Evolutionary conservation across 2,113 vertebrate genomes (phyloP).

Genomic region (Gallinago undulata): DNA sequence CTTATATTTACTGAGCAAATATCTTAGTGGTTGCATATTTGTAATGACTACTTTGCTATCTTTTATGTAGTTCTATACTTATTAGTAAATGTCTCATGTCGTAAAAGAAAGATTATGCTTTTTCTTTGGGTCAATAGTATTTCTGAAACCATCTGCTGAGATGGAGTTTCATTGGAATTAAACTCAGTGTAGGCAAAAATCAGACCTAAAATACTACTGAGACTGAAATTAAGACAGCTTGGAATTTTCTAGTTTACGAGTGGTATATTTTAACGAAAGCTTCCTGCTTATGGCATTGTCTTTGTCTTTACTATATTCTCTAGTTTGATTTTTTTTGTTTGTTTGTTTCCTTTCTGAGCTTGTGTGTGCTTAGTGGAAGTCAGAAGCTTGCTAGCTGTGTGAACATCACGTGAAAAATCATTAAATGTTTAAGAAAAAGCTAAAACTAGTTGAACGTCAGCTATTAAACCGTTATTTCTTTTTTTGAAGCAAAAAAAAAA

Average conservation of each 20-base stretch:
- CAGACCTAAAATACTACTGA: not conserved
- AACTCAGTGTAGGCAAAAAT: not conserved
- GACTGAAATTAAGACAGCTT: not conserved
- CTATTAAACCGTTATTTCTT: not conserved
- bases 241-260: not conserved
- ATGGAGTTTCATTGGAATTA: slow-evolving; percentile 26
- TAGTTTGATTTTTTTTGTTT: not conserved
- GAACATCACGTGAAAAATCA: not conserved
- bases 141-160: slow-evolving; percentile 3
- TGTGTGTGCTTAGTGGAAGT: not conserved
- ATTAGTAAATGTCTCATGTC: not conserved
- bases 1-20: not conserved
- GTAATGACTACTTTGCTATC: not conserved
- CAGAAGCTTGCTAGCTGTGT: not conserved
- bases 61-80: not conserved
- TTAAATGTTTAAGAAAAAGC: not conserved
- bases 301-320: not conserved
- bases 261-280: not conserved
- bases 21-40: not conserved
- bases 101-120: slow-evolving; percentile 13
- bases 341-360: not conserved
- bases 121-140: not conserved
- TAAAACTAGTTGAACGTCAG: not conserved
- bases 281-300: not conserved
- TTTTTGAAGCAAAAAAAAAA: slow-evolving; percentile 13